Evolutionary conservation across 2,797 vertebrate species (phyloP), one percentile per base, ranked within the genome.

Genomic region (Distichodus sexfasciatus): DNA sequence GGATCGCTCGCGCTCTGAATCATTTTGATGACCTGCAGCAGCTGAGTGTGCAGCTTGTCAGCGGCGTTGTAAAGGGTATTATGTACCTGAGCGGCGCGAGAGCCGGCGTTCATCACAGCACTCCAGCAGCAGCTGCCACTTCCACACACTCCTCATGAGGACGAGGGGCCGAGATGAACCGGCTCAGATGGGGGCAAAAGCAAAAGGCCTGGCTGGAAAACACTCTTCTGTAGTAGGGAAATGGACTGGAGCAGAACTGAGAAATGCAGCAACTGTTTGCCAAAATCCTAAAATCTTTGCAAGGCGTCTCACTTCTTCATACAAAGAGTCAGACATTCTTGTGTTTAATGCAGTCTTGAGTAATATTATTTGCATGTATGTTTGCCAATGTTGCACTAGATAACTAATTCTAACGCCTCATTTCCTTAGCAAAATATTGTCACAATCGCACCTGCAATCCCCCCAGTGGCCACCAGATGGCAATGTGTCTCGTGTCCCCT

Each of bases 1-100:
- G 85, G 84, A 89, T 90, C 87, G 78, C 86, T 89, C 81, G 79
- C 83, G 38, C 55, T 85, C 86, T 88, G 84, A 89, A 87, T 89
- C 86, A 81, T 89, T 90, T 87, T 87, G 84, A 89, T 87, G 87
- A 89, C 83, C 87, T 69, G 62, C 79, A 46, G 43, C 84, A 84
- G 87, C 88, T 89, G 89, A 90, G 82, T 89, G 85, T 86, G 88
- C 89, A 89, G 85, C 83, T 86, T 89, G 84, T 87, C 83, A 66
- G 75, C 61, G 79, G 75, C 74, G 73, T 79, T 88, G 83, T 88
- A 84, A 86, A 89, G 84, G 81, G 76, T 83, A 88, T 90, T 87
- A 88, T 84, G 81, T 75, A 81, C 65, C 83, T 54, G 74, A 84
- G 84, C 88, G 84, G 87, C 83, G 83, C 76, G 76, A 74, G 83